Percentiles rank a stretch among this genome's conserved stretches.
Evolutionary conservation across 2,888 invertebrate genomes (phyloP).

Genomic region (Pogonocherus hispidulus): DNA sequence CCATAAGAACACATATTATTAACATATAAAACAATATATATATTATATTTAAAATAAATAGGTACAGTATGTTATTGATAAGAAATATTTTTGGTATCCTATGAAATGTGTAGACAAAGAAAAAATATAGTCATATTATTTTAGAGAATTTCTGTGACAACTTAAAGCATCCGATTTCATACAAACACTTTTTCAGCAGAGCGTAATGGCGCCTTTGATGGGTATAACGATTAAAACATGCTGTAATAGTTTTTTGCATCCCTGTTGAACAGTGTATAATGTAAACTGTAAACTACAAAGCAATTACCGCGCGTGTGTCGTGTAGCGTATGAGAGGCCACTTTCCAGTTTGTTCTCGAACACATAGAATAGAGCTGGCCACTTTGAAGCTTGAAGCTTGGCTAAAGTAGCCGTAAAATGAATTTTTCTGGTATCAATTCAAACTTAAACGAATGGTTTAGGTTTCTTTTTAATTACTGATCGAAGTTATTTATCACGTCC

Average conservation of each 20-base stretch:
- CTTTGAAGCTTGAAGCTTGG: not conserved
- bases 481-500: too few species aligned
- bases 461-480: too few species aligned
- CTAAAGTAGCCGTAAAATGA: not conserved
- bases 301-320: slow-evolving; percentile 9
- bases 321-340: slow-evolving; percentile 9
- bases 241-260: slow-evolving; percentile 11
- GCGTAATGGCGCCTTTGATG: slow-evolving; percentile 6
- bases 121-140: too few species aligned
- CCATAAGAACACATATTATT: too few species aligned
- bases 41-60: too few species aligned
- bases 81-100: too few species aligned
- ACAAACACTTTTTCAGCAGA: not conserved
- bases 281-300: not conserved
- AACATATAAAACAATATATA: too few species aligned
- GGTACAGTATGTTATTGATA: too few species aligned
- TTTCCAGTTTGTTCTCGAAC: slow-evolving; percentile 10
- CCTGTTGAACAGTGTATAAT: slow-evolving; percentile 10
- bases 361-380: slow-evolving; percentile 8
- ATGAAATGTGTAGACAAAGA: too few species aligned
- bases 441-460: too few species aligned
- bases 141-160: not conserved
- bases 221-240: not conserved
- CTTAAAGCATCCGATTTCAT: not conserved
- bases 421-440: not conserved